phyloP scores from a whole-genome alignment of 2,888 invertebrate species.

The Heliconius hortense region DNA sequence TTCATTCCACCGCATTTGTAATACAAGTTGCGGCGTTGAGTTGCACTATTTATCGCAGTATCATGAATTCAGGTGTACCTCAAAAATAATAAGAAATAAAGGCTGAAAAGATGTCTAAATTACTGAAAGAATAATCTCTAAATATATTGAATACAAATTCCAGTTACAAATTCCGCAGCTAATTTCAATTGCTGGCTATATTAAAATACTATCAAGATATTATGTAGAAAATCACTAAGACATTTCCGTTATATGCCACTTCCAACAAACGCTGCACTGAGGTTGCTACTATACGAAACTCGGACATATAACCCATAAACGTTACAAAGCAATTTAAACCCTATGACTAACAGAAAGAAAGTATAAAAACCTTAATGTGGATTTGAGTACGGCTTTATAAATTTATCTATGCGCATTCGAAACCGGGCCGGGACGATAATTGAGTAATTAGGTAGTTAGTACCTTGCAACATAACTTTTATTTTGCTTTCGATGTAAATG shows the following conservation, averaged over 20 bases:
- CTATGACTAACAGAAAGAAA: conserved; percentile 1
- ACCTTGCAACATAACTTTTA: conserved; percentile 59
- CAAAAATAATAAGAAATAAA: neutral
- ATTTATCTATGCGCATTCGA: conserved; percentile 52
- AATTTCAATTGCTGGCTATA: neutral
- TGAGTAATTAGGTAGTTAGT: conserved; percentile 68
- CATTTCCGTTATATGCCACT: conserved; percentile 20
- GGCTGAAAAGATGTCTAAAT: neutral
- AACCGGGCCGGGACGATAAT: conserved; percentile 62
- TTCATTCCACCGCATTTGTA: too few relatives aligned
- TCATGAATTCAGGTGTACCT: neutral
- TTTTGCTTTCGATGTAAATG: conserved; percentile 37
- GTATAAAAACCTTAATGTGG: conserved; percentile 18
- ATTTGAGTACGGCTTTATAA: conserved; percentile 32
- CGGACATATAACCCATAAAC: conserved; percentile 33
- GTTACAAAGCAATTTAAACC: conserved; percentile 28
- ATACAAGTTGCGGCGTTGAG: too few relatives aligned
- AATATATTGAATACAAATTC: neutral
- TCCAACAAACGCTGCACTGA: conserved; percentile 15
- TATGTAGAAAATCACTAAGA: neutral
- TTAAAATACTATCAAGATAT: neutral
- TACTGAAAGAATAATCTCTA: neutral
- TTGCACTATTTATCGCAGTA: neutral
- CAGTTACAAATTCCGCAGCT: neutral
- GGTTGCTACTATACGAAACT: conserved; percentile 23